phyloP scores from a whole-genome alignment of 2,888 invertebrate genomes.

The Leptinotarsa peninsularis region DNA sequence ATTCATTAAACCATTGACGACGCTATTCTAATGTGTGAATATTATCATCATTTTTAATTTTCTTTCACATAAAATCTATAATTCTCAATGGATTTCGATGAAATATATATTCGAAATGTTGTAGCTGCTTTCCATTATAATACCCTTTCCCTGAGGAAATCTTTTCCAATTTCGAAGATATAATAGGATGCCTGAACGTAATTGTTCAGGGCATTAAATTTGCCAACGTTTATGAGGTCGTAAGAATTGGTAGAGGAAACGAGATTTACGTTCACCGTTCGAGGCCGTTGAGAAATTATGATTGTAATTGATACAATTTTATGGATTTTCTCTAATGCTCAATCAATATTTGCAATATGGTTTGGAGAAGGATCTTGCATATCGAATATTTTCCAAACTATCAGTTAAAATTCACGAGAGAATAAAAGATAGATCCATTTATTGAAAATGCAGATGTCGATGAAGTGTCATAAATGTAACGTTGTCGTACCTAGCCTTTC shows the following conservation, averaged over 20 bases:
- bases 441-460: no score
- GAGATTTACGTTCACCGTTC: background rate
- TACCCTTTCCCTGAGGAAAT: slow-evolving; percentile 2
- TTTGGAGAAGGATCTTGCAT: no score
- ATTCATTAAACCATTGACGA: no score
- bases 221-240: slow-evolving; percentile 3
- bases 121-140: slow-evolving; percentile 5
- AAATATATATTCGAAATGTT: background rate
- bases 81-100: background rate
- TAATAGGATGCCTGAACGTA: background rate
- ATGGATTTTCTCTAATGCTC: background rate
- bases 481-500: no score
- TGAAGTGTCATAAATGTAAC: no score
- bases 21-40: no score
- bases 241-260: slow-evolving; percentile 1
- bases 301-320: background rate
- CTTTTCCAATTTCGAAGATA: background rate
- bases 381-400: no score
- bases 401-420: no score
- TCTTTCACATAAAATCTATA: no score
- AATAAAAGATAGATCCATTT: no score
- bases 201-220: slow-evolving; percentile 10
- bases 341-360: no score
- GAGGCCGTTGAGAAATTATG: background rate
- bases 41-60: no score